These are phyloP conservation scores for Smittia aterrima DNA, from an alignment of 2,888 invertebrate genomes.

Conservation along the genomic window DNA sequence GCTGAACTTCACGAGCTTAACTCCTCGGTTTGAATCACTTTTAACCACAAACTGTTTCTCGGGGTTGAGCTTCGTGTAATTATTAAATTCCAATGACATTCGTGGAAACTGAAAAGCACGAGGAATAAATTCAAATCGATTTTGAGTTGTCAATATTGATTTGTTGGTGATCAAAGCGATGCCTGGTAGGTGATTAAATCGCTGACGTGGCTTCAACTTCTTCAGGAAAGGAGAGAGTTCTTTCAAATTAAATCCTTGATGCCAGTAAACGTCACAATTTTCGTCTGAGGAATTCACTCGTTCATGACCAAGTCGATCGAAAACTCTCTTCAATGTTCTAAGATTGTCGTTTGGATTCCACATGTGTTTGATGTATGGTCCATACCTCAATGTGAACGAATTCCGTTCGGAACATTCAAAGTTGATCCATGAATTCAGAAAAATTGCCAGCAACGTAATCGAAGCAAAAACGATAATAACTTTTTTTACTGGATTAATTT, in stretches of 20 bases:
- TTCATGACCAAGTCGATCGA: neutral
- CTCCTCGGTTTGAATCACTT: neutral
- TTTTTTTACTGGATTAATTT: too few species aligned
- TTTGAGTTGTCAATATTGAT: neutral
- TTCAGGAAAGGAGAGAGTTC: neutral
- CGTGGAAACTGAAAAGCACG: conserved; percentile 19
- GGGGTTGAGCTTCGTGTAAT: neutral
- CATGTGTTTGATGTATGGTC: too few species aligned
- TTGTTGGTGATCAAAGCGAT: conserved; percentile 27
- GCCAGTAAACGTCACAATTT: neutral
- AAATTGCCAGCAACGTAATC: too few species aligned
- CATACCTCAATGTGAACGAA: too few species aligned
- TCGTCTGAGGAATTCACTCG: neutral
- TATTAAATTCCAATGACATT: conserved; percentile 25
- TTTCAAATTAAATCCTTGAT: neutral
- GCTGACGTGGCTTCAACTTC: neutral
- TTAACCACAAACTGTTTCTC: neutral
- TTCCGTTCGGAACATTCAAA: too few species aligned
- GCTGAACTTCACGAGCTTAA: neutral
- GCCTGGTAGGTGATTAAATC: conserved; percentile 16
- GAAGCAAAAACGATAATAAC: too few species aligned
- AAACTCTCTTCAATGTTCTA: neutral
- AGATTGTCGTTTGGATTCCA: neutral
- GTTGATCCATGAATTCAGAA: too few species aligned
- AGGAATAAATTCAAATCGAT: conserved; percentile 16